These are phyloP conservation scores for Troides aeacus DNA, from an alignment of 2,888 invertebrate species.

Conservation along the genomic window DNA sequence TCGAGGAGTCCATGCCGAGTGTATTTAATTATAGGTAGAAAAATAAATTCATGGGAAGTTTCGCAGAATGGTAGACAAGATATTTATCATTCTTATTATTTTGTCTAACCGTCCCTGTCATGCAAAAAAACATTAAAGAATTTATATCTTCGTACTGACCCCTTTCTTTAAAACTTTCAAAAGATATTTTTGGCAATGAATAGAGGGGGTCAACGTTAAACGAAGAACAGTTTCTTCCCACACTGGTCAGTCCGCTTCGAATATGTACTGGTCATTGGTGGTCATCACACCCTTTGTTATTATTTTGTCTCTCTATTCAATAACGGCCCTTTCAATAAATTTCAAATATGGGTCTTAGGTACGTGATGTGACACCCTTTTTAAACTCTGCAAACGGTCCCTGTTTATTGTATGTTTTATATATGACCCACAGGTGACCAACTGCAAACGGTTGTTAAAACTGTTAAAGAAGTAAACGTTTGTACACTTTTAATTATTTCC, in stretches of 20 bases:
- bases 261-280: constrained; percentile 70
- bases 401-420: constrained; percentile 45
- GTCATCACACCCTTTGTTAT: constrained; percentile 70
- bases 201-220: constrained; percentile 65
- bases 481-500: constrained; percentile 20
- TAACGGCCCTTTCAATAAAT: constrained; percentile 61
- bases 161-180: constrained; percentile 54
- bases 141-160: constrained; percentile 55
- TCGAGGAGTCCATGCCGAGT: constrained; percentile 67
- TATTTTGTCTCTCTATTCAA: constrained; percentile 58
- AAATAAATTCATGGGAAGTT: constrained; percentile 73
- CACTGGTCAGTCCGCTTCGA: constrained; percentile 70
- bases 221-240: constrained; percentile 64
- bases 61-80: constrained; percentile 47
- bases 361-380: constrained; percentile 59
- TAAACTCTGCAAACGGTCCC: constrained; percentile 55
- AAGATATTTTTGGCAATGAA: constrained; percentile 59
- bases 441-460: constrained; percentile 27
- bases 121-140: constrained; percentile 61
- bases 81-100: constrained; percentile 60
- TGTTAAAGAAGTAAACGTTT: constrained; percentile 16
- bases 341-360: constrained; percentile 61
- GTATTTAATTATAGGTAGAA: constrained; percentile 75
- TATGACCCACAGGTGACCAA: constrained; percentile 38
- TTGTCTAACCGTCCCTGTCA: constrained; percentile 60